Base-by-base conservation (phyloP, 30 jellyfish, hydroid and myxozoan genomes). In the Catostylus mosaicus region DNA sequence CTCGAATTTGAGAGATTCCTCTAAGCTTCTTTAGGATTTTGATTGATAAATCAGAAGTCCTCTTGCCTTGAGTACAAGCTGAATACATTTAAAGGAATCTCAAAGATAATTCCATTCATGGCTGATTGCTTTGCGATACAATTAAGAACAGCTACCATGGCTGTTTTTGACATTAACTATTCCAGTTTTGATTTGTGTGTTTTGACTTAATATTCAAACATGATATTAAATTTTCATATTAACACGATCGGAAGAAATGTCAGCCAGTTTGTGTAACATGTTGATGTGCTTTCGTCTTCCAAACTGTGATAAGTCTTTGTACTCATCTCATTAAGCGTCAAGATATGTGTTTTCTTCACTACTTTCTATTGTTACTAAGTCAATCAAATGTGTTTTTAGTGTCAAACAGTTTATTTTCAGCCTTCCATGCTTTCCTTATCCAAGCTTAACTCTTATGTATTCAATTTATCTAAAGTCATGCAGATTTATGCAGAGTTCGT, bases 31-130 rank as follows among this genome's bases (percentile, higher is more conserved):
- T 59, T 59, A 37, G 40, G 71, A 2, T 59, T 59, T 59, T 59
- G 71, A 59, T 59, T 37, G 71, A 59, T 59, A 59, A 59, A 59
- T 59, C 71, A 59, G 71, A 59, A 59, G 71, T 3, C 20, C 20
- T 50, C 63, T 50, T 50, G 14, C 63, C 63, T 50, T 50, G 63
- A 50, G 19, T 10, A 27, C 20, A 50, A 3, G 19, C 27, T 50
- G 24, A 8, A 50, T 50, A 50, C 20, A 10, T 50, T 27, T 50
- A 50, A 4, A 50, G 63, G 63, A 3, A 40, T 50, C 14, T n/a
- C n/a, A 27, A 8, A 4, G 63, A 50, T 50, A 50, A 50, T 50
- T 50, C 63, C 20, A 50, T 50, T 50, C 20, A 27, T 50, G 63
- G 2, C 63, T 50, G 2, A 50, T 3, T 50, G 63, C 6, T 50